A percentile compares a stretch with the other conserved stretches of the same genome.
Evolutionary conservation across 2,113 vertebrate genomes (phyloP).

Genomic region (Tringa solitaria): DNA sequence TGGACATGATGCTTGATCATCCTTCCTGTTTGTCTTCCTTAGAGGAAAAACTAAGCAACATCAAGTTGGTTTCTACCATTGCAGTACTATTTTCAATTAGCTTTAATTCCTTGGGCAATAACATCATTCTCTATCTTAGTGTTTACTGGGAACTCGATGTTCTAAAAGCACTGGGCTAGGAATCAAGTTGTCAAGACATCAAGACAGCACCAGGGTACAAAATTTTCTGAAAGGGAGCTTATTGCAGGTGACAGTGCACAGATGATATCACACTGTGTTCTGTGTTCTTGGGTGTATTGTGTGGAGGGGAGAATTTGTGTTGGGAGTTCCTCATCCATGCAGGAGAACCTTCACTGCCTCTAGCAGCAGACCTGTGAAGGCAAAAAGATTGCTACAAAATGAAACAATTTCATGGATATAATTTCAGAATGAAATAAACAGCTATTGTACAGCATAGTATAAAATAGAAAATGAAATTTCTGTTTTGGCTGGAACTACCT

Average conservation of each 20-base stretch:
- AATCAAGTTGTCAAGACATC: slow-evolving; percentile 1
- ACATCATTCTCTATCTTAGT: background rate
- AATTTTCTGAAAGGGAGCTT: background rate
- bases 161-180: background rate
- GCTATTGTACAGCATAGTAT: background rate
- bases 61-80: background rate
- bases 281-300: background rate
- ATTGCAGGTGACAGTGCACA: background rate
- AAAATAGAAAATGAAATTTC: background rate
- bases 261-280: background rate
- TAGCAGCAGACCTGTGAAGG: background rate
- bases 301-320: background rate
- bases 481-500: background rate
- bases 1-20: background rate
- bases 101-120: background rate
- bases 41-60: background rate
- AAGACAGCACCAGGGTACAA: background rate
- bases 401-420: background rate
- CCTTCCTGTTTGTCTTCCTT: background rate
- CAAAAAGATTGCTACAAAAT: background rate
- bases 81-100: background rate
- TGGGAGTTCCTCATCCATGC: background rate
- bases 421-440: background rate
- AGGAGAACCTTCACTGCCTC: background rate
- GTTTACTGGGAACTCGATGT: background rate